Percentiles rank a stretch among this genome's conserved stretches.
phyloP scores from a whole-genome alignment of 2,888 invertebrate species.

The Argyresthia albistria region DNA sequence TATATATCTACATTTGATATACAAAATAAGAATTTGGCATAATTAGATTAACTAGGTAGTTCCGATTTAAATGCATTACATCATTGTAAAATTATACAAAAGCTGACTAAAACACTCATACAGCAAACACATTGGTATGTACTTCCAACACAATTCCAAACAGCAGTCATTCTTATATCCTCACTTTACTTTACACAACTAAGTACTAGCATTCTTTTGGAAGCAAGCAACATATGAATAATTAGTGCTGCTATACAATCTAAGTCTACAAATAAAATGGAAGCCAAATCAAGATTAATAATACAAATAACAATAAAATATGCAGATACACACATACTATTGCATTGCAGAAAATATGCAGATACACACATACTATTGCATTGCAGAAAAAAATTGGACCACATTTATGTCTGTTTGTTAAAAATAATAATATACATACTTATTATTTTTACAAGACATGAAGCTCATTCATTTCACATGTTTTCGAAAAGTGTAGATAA shows the following conservation, averaged over 20 bases:
- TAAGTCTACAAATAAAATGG: conserved; percentile 33
- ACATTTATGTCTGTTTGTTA: conserved; percentile 52
- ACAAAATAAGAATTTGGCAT: conserved; percentile 66
- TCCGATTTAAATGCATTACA: conserved; percentile 60
- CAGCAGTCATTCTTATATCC: conserved; percentile 3
- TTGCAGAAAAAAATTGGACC: conserved; percentile 50
- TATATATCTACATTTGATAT: conserved; percentile 28
- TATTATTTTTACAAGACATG: neutral
- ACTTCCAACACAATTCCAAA: conserved; percentile 29
- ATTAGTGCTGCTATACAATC: conserved; percentile 45
- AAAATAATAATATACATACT: neutral
- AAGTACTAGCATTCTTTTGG: conserved; percentile 46
- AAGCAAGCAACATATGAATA: conserved; percentile 43
- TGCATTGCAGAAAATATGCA: conserved; percentile 9
- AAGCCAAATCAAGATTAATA: conserved; percentile 28
- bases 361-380: neutral
- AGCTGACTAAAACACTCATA: conserved; percentile 57
- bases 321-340: neutral
- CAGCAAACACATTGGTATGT: conserved; percentile 57
- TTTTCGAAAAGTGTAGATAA: neutral
- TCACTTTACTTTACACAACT: conserved; percentile 18
- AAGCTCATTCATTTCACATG: neutral
- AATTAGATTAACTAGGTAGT: conserved; percentile 41
- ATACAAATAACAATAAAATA: conserved; percentile 16
- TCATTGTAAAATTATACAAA: conserved; percentile 50